phyloP scores from a whole-genome alignment of 2,888 invertebrate species.

The Chloromyia formosa region DNA sequence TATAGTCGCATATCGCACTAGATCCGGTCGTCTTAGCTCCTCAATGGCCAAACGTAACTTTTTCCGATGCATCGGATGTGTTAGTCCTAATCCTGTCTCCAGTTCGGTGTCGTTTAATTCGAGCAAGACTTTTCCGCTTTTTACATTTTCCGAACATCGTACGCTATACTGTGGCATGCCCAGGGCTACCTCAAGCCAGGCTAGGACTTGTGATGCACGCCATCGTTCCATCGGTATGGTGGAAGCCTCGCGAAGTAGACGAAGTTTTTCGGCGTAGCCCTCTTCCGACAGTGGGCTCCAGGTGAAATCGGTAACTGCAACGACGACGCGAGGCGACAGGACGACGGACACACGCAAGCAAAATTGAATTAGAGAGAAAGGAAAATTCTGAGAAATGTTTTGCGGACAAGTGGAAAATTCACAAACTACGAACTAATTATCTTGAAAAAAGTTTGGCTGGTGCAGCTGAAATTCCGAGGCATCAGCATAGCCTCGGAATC shows the following conservation, averaged over 20 bases:
- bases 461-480: not conserved
- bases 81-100: conserved; percentile 89
- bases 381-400: too few relatives aligned
- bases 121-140: conserved; percentile 93
- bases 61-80: conserved; percentile 92
- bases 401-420: too few relatives aligned
- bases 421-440: conserved; percentile 28
- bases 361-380: too few relatives aligned
- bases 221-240: conserved; percentile 88
- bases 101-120: conserved; percentile 91
- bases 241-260: conserved; percentile 79
- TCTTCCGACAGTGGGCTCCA: conserved; percentile 64
- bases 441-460: not conserved
- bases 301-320: conserved; percentile 58
- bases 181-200: conserved; percentile 92
- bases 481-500: too few relatives aligned
- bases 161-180: conserved; percentile 95
- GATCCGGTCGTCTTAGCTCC: conserved; percentile 86
- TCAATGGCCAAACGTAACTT: conserved; percentile 93
- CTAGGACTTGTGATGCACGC: conserved; percentile 91
- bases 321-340: not conserved
- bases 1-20: conserved; percentile 87
- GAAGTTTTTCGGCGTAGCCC: conserved; percentile 62
- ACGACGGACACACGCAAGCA: too few relatives aligned
- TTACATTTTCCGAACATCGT: conserved; percentile 90